phyloP scores from a whole-genome alignment of 2,797 vertebrate genomes.

The Gobionotothen gibberifrons region DNA sequence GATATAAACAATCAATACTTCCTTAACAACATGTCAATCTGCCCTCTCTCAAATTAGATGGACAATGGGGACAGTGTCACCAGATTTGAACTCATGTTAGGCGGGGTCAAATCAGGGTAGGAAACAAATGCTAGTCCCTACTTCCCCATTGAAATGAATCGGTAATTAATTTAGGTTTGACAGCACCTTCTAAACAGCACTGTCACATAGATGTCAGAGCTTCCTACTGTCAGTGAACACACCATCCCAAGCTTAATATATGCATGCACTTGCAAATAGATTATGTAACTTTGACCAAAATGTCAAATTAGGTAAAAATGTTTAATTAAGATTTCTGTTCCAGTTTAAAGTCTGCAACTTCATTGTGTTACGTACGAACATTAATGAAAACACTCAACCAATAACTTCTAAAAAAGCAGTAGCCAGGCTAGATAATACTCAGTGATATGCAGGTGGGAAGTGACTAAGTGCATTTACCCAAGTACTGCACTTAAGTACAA shows the following conservation, averaged over 20 bases:
- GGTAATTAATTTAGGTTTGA: background rate
- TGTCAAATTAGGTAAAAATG: background rate
- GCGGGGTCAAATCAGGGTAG: background rate
- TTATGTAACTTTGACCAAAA: background rate
- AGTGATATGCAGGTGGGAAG: too few relatives aligned
- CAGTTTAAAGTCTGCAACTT: background rate
- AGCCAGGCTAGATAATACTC: background rate
- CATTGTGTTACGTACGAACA: background rate
- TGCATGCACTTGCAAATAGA: background rate
- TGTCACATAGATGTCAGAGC: background rate
- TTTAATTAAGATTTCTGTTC: background rate
- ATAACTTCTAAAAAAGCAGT: background rate
- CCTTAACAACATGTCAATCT: slow-evolving; percentile 34
- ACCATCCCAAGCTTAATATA: background rate
- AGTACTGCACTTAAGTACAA: too few relatives aligned
- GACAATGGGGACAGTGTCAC: slow-evolving; percentile 29
- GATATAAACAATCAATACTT: slow-evolving; percentile 57
- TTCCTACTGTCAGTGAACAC: slow-evolving; percentile 34
- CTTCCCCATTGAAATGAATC: background rate
- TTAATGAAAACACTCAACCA: background rate
- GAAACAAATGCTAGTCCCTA: background rate
- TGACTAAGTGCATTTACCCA: too few relatives aligned
- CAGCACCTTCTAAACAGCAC: background rate
- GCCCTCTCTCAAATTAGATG: slow-evolving; percentile 6
- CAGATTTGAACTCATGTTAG: slow-evolving; percentile 17